Evolutionary conservation across 2,113 vertebrate genomes (phyloP).

Genomic region (Emydura subglobosa): DNA sequence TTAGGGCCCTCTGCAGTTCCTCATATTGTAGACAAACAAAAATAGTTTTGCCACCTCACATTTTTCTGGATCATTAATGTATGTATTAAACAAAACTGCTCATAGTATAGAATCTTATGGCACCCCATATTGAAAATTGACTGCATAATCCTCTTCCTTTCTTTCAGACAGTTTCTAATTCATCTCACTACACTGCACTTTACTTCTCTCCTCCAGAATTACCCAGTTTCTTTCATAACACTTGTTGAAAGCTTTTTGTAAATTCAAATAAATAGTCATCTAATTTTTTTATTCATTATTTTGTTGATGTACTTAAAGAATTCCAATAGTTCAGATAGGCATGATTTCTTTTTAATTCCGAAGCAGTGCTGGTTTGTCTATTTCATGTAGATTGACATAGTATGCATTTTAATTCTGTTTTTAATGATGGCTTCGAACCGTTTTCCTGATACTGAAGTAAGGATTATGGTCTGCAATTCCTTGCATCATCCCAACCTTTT

Average conservation of each 20-base stretch:
- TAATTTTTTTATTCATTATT: background rate
- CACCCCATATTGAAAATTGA: background rate
- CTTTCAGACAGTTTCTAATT: background rate
- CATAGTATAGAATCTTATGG: background rate
- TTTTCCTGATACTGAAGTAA: background rate
- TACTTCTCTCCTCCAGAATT: background rate
- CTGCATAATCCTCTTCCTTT: background rate
- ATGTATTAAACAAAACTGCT: background rate
- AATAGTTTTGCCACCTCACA: background rate
- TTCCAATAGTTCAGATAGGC: background rate
- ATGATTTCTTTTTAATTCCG: background rate
- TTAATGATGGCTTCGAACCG: background rate
- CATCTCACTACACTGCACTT: background rate
- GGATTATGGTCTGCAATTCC: background rate
- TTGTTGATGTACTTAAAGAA: slow-evolving; percentile 1
- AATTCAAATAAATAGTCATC: background rate
- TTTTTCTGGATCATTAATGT: background rate
- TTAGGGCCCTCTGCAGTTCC: slow-evolving; percentile 26
- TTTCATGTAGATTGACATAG: background rate
- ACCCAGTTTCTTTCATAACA: background rate
- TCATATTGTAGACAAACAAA: slow-evolving; percentile 3
- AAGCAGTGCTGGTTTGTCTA: slow-evolving; percentile 9
- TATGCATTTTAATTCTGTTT: background rate
- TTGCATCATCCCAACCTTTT: background rate
- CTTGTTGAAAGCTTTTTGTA: background rate